These are phyloP conservation scores for Danaus plexippus DNA, from an alignment of 1,140 invertebrate species.

Conservation along the genomic window DNA sequence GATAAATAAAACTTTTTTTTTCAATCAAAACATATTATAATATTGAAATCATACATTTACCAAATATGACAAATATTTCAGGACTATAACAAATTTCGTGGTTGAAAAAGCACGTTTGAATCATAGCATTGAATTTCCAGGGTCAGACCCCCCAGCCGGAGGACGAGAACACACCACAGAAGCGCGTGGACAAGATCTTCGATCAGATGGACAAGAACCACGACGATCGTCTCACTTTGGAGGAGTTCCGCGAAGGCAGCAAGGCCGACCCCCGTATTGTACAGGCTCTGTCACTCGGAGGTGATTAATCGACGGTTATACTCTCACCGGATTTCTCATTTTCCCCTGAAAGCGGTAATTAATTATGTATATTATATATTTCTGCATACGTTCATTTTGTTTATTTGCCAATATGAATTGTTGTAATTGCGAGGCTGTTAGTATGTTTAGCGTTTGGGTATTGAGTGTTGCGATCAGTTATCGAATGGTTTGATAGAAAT, in stretches of 20 bases:
- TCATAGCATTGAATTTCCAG: slow-evolving; percentile 62
- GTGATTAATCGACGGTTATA: slow-evolving; percentile 75
- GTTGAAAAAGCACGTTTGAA: background rate
- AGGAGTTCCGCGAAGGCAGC: slow-evolving; percentile 98
- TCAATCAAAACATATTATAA: too few species aligned
- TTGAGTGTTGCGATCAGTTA: background rate
- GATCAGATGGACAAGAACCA: slow-evolving; percentile 99
- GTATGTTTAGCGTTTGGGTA: slow-evolving; percentile 6
- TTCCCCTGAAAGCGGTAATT: slow-evolving; percentile 27
- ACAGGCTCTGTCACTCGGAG: slow-evolving; percentile 89
- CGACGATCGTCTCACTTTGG: slow-evolving; percentile 95
- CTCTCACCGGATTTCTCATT: slow-evolving; percentile 68
- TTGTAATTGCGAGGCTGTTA: slow-evolving; percentile 25
- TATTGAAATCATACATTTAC: too few species aligned
- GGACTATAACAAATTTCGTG: too few species aligned
- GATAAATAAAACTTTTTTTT: too few species aligned
- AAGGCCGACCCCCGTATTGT: slow-evolving; percentile 99
- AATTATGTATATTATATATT: slow-evolving; percentile 18
- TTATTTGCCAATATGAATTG: slow-evolving; percentile 47
- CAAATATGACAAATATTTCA: too few species aligned
- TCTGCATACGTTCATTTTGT: background rate
- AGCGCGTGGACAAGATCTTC: slow-evolving; percentile 97
- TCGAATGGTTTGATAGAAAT: slow-evolving; percentile 5
- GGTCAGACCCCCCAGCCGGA: slow-evolving; percentile 91
- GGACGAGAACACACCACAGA: slow-evolving; percentile 96